Conservation (phyloP, 1,140 invertebrate genomes). For the Helicoverpa armigera region DNA sequence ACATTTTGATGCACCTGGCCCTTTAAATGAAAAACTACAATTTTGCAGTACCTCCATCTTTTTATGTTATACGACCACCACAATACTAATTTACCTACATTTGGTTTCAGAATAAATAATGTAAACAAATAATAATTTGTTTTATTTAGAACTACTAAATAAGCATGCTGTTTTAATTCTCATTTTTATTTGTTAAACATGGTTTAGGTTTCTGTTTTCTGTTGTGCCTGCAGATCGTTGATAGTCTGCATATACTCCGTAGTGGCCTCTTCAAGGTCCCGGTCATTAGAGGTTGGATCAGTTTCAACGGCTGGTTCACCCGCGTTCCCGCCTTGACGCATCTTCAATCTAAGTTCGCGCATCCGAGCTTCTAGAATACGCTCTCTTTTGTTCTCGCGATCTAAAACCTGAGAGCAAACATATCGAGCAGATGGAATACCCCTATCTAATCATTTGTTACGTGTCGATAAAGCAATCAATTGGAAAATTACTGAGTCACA, state of each 20-base stretch:
- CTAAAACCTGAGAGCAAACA: constrained; percentile 90
- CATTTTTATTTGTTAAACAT: neutral
- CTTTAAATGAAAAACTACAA: too few species aligned
- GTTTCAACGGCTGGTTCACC: constrained; percentile 59
- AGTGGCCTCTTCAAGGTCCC: constrained; percentile 80
- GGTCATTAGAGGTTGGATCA: constrained; percentile 66
- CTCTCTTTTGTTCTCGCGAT: constrained; percentile 96
- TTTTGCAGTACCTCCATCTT: too few species aligned
- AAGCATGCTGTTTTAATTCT: neutral
- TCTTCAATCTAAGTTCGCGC: constrained; percentile 91
- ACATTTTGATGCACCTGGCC: too few species aligned
- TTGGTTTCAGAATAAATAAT: too few species aligned
- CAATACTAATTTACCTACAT: too few species aligned
- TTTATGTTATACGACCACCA: too few species aligned
- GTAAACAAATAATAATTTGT: too few species aligned
- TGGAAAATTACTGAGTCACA: neutral
- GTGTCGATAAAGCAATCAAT: too few species aligned
- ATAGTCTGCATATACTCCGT: constrained; percentile 77
- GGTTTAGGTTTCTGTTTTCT: constrained; percentile 52
- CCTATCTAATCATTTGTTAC: neutral
- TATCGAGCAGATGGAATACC: too few species aligned
- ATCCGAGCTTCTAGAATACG: constrained; percentile 97
- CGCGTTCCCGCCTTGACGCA: constrained; percentile 77
- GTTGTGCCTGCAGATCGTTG: constrained; percentile 63
- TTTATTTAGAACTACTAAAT: neutral